These are phyloP conservation scores for Entosphenus tridentatus DNA, from an alignment of 2,113 vertebrate genomes.

Conservation along the genomic window DNA sequence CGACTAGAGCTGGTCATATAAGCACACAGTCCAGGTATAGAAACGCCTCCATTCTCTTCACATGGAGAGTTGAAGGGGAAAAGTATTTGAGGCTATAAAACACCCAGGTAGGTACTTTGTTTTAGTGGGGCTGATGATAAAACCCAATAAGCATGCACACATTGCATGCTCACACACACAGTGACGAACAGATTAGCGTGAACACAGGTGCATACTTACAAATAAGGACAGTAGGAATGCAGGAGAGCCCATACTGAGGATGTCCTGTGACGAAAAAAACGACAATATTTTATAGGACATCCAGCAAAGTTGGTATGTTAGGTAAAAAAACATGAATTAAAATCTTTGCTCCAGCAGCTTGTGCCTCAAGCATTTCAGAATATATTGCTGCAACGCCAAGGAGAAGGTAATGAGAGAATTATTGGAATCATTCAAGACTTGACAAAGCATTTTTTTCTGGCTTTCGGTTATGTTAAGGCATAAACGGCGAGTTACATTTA, in stretches of 20 bases:
- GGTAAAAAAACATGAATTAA: background rate
- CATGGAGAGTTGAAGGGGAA: too few relatives aligned
- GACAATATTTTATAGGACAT: conserved; percentile 15
- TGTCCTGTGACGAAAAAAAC: conserved; percentile 99
- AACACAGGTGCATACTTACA: conserved; percentile 58
- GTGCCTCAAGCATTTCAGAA: background rate
- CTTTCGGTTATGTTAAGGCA: too few relatives aligned
- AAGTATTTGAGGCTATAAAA: too few relatives aligned
- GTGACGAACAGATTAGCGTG: too few relatives aligned
- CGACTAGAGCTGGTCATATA: too few relatives aligned
- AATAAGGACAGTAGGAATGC: conserved; percentile 99
- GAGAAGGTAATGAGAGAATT: background rate
- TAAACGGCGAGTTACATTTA: background rate
- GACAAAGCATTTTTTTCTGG: too few relatives aligned
- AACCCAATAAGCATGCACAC: too few relatives aligned
- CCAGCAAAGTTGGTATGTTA: background rate
- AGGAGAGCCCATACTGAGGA: conserved; percentile 99
- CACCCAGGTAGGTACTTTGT: too few relatives aligned
- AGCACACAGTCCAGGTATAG: too few relatives aligned
- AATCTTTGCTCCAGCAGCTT: background rate
- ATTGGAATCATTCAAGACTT: background rate
- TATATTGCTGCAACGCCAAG: background rate
- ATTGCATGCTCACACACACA: too few relatives aligned
- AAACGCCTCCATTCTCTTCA: too few relatives aligned
- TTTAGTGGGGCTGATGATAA: too few relatives aligned